Evolutionary conservation across 1,140 invertebrate genomes (phyloP), one percentile per base, ranked within the genome.

Genomic region (Drosophila punjabiensis): DNA sequence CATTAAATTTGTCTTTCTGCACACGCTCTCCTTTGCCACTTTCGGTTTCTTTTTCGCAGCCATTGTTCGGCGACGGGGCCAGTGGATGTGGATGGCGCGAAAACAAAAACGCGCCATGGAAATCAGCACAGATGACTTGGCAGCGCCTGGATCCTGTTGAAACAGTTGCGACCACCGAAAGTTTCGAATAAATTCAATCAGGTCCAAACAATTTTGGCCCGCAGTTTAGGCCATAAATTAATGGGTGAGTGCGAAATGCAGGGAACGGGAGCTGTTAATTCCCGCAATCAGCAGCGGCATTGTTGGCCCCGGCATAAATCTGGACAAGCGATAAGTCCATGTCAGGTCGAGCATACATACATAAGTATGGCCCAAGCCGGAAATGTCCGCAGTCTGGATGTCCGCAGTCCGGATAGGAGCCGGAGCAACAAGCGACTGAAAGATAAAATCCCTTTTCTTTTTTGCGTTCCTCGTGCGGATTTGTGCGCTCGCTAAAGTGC

Each of bases 1-100:
- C 85, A 88, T 88, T 88, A 85, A 89, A 85, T 89, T 88, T 88
- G 75, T 80, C 85, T 73, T 73, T 83, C 78, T 69, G 75, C 59
- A 58, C 50, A 70, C 69, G 53, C 69, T 39, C 47, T 28, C 24
- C 28, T 59, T 37, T 52, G 53, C 13, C 67, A 43, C 70, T 52
- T 60, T 74, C 32, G 24, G n/a, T 52, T 73, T 73, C 68, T n/a
- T 50, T 52, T 30, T 60, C 14, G 43, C 30, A 41, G 59, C 68
- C 52, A 85, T 85, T 81, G 77, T 79, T 79, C 9, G 41, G 24
- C 41, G 55, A 11, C 28, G 41, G 32, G 13, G 13, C 24, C 70
- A 59, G 61, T 59, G 60, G 48, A 67, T 73, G 61, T 59, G 60
- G 48, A 67, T 73, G 68, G 67, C 73, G 67, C 32, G 70, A 73